These are phyloP conservation scores for Erythrolamprus reginae DNA, from an alignment of 2,113 vertebrate genomes.

Conservation along the genomic window DNA sequence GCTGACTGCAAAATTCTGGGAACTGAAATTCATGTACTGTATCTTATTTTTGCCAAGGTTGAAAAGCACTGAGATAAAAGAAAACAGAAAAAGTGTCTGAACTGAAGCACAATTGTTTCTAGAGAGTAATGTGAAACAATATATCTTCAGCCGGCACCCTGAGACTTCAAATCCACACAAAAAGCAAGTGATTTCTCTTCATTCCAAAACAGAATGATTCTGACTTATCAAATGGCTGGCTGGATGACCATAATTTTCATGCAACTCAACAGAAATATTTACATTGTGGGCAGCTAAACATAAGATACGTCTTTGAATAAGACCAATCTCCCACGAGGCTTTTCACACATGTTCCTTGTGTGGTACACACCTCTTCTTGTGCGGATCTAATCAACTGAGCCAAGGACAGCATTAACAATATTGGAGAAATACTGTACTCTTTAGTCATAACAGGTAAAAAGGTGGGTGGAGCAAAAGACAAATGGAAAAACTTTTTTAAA, in stretches of 20 bases:
- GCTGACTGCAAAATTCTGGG: neutral
- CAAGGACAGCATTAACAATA: neutral
- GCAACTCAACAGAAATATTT: neutral
- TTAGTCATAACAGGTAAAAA: neutral
- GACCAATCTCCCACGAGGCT: neutral
- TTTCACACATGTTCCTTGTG: neutral
- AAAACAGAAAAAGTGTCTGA: neutral
- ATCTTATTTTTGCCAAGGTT: neutral
- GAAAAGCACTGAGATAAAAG: neutral
- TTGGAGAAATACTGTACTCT: neutral
- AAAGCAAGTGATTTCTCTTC: neutral
- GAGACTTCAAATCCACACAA: neutral
- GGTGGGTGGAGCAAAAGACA: neutral
- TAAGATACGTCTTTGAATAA: neutral
- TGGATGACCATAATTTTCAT: neutral
- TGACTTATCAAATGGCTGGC: neutral
- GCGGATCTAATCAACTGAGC: neutral
- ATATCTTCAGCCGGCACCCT: neutral
- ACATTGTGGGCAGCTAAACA: neutral
- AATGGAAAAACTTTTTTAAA: neutral
- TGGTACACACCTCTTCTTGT: neutral
- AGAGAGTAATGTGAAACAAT: neutral
- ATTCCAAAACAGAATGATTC: neutral
- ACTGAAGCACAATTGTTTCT: neutral
- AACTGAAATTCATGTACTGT: neutral